phyloP scores from a whole-genome alignment of 2,797 vertebrate species.

The Simalia tracyae region DNA sequence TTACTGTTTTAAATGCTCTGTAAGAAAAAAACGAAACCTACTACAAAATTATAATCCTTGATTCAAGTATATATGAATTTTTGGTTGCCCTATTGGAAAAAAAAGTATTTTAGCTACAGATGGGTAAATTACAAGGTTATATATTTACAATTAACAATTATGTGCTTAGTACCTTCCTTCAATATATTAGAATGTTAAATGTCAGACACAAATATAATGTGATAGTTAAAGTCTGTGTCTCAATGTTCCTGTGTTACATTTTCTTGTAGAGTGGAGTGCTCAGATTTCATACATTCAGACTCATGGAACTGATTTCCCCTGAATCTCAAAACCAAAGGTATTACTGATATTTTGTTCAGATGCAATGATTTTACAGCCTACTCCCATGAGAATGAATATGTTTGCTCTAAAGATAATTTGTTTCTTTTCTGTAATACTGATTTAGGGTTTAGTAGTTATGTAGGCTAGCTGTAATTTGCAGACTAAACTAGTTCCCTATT shows the following conservation, averaged over 20 bases:
- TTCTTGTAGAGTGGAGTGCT: background rate
- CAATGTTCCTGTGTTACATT: background rate
- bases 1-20: background rate
- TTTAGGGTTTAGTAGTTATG: background rate
- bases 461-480: background rate
- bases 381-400: background rate
- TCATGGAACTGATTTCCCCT: slow-evolving; percentile 45
- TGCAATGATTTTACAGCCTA: background rate
- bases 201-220: background rate
- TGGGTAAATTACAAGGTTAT: background rate
- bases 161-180: background rate
- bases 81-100: too few relatives aligned
- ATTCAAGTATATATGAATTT: background rate
- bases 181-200: background rate
- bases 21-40: background rate
- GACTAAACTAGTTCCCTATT: background rate
- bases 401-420: background rate
- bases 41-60: background rate
- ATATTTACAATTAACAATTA: too few relatives aligned
- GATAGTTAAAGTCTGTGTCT: background rate
- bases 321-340: slow-evolving; percentile 60
- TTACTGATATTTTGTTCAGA: slow-evolving; percentile 4
- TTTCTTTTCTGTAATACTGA: background rate
- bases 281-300: background rate
- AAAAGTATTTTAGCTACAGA: too few relatives aligned